These are phyloP conservation scores for Acromyrmex charruanus DNA, from an alignment of 1,140 invertebrate species.

Conservation along the genomic window DNA sequence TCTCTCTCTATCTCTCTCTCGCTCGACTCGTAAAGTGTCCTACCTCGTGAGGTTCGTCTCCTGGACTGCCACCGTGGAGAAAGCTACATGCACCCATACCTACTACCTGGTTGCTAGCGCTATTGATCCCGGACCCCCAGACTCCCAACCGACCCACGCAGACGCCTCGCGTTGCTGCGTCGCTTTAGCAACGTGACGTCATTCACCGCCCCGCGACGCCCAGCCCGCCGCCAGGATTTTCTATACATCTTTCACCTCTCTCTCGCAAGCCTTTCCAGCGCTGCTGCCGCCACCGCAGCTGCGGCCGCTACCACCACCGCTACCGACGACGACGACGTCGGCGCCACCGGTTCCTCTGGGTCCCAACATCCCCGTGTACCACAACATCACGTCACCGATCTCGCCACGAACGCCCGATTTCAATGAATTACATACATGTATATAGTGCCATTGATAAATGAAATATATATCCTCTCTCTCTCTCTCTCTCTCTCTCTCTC, in stretches of 20 bases:
- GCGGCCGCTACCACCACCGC: conserved; percentile 38
- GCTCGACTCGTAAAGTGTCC: conserved; percentile 81
- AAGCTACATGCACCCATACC: conserved; percentile 82
- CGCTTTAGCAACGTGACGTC: conserved; percentile 87
- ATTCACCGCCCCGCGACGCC: conserved; percentile 77
- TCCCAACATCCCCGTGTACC: conserved; percentile 2
- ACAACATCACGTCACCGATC: conserved; percentile 10
- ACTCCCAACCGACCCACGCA: conserved; percentile 84
- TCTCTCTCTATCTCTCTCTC: conserved; percentile 33
- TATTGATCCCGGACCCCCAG: conserved; percentile 85
- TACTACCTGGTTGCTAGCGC: conserved; percentile 84
- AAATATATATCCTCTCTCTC: background rate
- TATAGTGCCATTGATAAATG: background rate
- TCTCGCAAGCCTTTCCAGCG: conserved; percentile 60
- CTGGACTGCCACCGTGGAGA: conserved; percentile 84
- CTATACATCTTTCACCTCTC: conserved; percentile 70
- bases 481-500: no score
- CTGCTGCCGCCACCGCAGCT: conserved; percentile 36
- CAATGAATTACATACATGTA: no score
- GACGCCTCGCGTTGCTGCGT: conserved; percentile 85
- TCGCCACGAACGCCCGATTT: background rate
- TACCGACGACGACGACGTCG: conserved; percentile 8
- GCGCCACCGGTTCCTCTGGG: conserved; percentile 20
- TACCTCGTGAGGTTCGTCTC: conserved; percentile 84
- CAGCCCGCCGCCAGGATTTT: conserved; percentile 65